Evolutionary conservation across 2,113 vertebrate species (phyloP).

Genomic region (Phycodurus eques): DNA sequence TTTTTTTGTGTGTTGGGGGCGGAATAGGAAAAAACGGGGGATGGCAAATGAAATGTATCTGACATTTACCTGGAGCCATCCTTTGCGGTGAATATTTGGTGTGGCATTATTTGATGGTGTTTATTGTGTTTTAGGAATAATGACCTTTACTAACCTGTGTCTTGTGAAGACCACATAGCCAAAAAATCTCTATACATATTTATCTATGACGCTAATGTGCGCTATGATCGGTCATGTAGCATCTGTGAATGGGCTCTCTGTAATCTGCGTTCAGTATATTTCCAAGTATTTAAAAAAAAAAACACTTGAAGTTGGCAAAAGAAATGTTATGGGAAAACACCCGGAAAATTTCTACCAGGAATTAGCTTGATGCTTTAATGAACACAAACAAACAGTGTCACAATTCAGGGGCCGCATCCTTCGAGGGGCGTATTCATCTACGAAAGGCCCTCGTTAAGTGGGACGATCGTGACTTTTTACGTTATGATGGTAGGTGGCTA

Average conservation of each 20-base stretch:
- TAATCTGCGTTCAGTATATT: slow-evolving; percentile 62
- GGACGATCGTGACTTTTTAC: background rate
- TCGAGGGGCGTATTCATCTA: background rate
- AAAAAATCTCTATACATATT: slow-evolving; percentile 44
- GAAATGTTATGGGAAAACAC: slow-evolving; percentile 30
- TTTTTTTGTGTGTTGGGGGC: no score
- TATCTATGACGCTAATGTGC: slow-evolving; percentile 59
- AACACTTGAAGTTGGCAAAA: slow-evolving; percentile 23
- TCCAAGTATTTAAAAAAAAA: slow-evolving; percentile 57
- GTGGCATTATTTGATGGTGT: slow-evolving; percentile 42
- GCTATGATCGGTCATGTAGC: slow-evolving; percentile 57
- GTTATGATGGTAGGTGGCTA: background rate
- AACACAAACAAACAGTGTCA: background rate
- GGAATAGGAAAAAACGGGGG: slow-evolving; percentile 18
- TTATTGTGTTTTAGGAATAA: slow-evolving; percentile 47
- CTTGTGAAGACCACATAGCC: slow-evolving; percentile 53
- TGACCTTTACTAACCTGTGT: slow-evolving; percentile 58
- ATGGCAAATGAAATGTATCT: slow-evolving; percentile 24
- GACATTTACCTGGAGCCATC: slow-evolving; percentile 30
- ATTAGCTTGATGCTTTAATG: background rate
- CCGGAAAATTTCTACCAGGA: slow-evolving; percentile 32
- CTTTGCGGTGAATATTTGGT: slow-evolving; percentile 62
- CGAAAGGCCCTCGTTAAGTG: background rate
- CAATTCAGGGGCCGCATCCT: slow-evolving; percentile 1
- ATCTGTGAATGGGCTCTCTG: slow-evolving; percentile 62